phyloP scores from a whole-genome alignment of 2,888 invertebrate species.

The Scaptomyza polygonia region DNA sequence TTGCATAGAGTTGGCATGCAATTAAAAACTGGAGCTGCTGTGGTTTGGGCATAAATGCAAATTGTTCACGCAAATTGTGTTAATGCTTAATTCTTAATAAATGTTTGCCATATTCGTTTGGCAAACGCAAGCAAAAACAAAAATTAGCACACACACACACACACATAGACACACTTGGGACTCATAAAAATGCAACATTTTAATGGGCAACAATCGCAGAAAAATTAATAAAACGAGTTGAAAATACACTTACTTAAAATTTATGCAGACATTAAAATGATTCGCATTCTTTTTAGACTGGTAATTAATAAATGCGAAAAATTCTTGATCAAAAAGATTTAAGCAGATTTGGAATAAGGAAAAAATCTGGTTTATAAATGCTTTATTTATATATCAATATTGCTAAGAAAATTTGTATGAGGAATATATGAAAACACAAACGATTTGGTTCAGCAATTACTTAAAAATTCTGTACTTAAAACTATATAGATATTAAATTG shows the following conservation, averaged over 20 bases:
- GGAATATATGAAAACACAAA: too few species aligned
- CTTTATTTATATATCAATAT: too few species aligned
- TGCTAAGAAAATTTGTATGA: too few species aligned
- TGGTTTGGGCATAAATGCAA: conserved; percentile 46
- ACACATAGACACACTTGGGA: conserved; percentile 14
- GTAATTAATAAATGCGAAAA: too few species aligned
- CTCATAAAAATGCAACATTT: conserved; percentile 46
- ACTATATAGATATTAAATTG: too few species aligned
- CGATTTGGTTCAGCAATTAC: too few species aligned
- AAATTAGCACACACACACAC: conserved; percentile 43
- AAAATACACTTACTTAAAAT: conserved; percentile 26
- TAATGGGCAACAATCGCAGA: conserved; percentile 36
- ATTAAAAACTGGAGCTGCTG: conserved; percentile 52
- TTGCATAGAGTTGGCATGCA: conserved; percentile 59
- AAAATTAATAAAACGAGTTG: conserved; percentile 1
- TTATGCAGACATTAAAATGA: too few species aligned
- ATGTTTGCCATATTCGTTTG: conserved; percentile 52
- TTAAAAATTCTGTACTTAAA: too few species aligned
- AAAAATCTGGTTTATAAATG: too few species aligned
- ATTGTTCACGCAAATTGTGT: conserved; percentile 59
- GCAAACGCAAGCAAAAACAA: conserved; percentile 40
- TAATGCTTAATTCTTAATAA: conserved; percentile 68
- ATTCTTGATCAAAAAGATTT: too few species aligned
- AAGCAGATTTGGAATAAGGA: too few species aligned
- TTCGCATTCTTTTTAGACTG: too few species aligned